phyloP scores from a whole-genome alignment of 2,113 vertebrate genomes.

The Mobula birostris region DNA sequence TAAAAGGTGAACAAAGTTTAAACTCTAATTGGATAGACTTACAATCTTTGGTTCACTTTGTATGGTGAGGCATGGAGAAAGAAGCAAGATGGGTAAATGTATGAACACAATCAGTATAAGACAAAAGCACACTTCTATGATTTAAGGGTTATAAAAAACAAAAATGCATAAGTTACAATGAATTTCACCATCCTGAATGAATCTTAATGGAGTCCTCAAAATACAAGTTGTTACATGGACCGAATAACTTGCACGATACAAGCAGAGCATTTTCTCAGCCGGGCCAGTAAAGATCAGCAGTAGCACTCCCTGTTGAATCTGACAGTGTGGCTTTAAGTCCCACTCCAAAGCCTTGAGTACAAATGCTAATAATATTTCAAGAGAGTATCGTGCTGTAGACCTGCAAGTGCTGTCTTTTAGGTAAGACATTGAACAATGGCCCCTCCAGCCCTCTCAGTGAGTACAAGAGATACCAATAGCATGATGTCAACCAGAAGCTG shows the following conservation, averaged over 20 bases:
- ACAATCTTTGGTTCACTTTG: conserved; percentile 17
- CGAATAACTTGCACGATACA: neutral
- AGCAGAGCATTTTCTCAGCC: neutral
- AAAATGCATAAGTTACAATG: neutral
- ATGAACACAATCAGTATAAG: neutral
- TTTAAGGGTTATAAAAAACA: neutral
- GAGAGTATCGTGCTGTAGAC: neutral
- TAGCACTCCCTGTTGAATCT: too few species aligned
- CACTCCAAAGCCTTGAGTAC: neutral
- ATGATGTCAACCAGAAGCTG: neutral
- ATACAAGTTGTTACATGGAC: neutral
- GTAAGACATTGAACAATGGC: neutral
- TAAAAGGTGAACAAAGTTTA: neutral
- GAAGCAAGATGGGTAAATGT: neutral
- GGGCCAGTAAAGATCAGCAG: neutral
- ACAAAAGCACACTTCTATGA: neutral
- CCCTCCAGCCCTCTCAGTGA: neutral
- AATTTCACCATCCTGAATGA: neutral
- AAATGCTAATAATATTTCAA: neutral
- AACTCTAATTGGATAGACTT: conserved; percentile 1
- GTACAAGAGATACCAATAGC: neutral
- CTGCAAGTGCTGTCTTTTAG: neutral
- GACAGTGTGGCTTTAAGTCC: neutral
- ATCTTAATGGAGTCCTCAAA: neutral
- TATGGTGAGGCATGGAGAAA: conserved; percentile 7